These are phyloP conservation scores for Paralvinella palmiformis DNA, from an alignment of 1,140 invertebrate genomes.

Conservation along the genomic window DNA sequence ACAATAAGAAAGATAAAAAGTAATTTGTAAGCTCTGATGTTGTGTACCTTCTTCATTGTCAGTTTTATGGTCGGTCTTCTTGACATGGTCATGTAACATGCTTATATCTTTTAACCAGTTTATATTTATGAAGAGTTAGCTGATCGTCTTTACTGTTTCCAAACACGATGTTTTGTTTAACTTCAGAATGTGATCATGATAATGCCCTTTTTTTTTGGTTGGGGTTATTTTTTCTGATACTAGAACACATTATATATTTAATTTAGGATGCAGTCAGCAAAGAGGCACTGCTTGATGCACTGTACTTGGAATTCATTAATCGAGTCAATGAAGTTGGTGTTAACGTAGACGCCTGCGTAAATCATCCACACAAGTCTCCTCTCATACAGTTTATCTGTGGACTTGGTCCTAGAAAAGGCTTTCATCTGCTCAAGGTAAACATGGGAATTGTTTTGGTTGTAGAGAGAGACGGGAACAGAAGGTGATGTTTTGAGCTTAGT, in stretches of 20 bases:
- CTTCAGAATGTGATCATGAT: too few species aligned
- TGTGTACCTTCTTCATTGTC: too few species aligned
- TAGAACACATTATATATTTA: too few species aligned
- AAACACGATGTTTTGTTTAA: too few species aligned
- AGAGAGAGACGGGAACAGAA: neutral
- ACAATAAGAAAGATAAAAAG: too few species aligned
- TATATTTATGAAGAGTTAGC: too few species aligned
- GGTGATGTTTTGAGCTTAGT: neutral
- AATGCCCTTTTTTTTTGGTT: too few species aligned
- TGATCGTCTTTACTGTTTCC: too few species aligned
- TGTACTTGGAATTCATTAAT: constrained; percentile 86
- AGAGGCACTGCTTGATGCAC: constrained; percentile 76
- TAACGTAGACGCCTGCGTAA: constrained; percentile 88
- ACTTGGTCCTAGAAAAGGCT: constrained; percentile 88
- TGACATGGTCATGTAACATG: too few species aligned
- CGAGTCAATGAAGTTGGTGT: constrained; percentile 98
- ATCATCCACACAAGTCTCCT: constrained; percentile 73
- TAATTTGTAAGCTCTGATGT: neutral
- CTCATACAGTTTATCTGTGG: constrained; percentile 98
- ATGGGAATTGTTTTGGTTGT: neutral
- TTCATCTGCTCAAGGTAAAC: constrained; percentile 64
- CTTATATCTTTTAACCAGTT: too few species aligned
- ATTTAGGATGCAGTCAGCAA: constrained; percentile 72
- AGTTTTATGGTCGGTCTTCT: too few species aligned
- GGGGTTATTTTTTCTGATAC: too few species aligned